Base-by-base conservation (phyloP, 2,113 vertebrate genomes). In the Pithys albifrons region DNA sequence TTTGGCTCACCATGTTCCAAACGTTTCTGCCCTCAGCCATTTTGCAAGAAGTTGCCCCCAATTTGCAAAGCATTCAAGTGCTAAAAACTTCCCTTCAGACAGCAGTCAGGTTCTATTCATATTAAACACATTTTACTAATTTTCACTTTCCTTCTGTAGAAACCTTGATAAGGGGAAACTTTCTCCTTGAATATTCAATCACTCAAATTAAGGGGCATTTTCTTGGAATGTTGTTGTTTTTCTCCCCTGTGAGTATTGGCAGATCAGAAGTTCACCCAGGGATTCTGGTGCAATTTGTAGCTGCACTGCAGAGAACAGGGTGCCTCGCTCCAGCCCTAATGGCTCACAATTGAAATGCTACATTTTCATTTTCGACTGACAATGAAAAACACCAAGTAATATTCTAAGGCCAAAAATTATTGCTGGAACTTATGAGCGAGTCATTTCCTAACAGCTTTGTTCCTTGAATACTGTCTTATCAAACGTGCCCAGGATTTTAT, bases 331-430 rank as follows among this genome's bases (percentile, higher is more conserved):
- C 93, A 45, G 85, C 96, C 95, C 96, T 97, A 96, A 96, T 94
- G 94, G 96, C 75, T 95, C 93, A 89, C 97, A 97, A 96, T 94
- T 93, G 97, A 97, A 98, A 98, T 96, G 97, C 96, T 97, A 96
- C 96, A 94, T 98, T 98, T 98, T 98, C 96, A 97, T 98, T 97
- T 98, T 91, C 91, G 31, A 96, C 94, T 96, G 97, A 98, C 98
- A 98, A 96, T 97, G 95, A 87, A 97, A 97, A 97, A 96, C 95
- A 97, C 80, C 85, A 74, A 96, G 95, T 91, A 96, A 95, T 96
- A 96, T 97, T 97, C 97, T 49, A 90, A 97, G 97, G 93, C 96
- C 93, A 97, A 97, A 98, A 97, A 96, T 98, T 96, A 96, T 97
- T 97, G 93, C 95, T 93, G 88, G 89, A 96, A 95, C 89, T 93